phyloP scores from a whole-genome alignment of 2,113 vertebrate genomes.

The Collichthys lucidus region DNA sequence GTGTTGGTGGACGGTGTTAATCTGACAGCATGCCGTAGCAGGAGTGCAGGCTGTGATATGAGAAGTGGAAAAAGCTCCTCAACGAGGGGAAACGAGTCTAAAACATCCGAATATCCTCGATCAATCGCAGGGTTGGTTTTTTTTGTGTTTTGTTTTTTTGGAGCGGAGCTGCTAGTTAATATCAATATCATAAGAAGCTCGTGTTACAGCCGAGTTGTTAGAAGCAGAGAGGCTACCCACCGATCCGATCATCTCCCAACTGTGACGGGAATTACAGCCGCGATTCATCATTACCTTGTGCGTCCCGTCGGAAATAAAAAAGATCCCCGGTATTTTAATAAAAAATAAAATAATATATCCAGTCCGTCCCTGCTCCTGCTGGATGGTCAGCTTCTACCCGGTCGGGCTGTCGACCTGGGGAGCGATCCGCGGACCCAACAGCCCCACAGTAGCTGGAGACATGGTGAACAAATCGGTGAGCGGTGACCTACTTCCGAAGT shows the following conservation, averaged over 20 bases:
- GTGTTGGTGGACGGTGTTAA: constrained; percentile 59
- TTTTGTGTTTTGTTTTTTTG: too few species aligned
- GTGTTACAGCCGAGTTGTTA: constrained; percentile 55
- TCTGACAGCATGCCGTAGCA: constrained; percentile 73
- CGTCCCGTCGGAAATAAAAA: constrained; percentile 54
- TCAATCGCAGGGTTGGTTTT: constrained; percentile 1
- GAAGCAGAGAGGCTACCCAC: constrained; percentile 28
- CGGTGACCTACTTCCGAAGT: constrained; percentile 85
- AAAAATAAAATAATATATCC: background rate
- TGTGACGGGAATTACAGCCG: constrained; percentile 60
- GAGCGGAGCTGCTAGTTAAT: constrained; percentile 26
- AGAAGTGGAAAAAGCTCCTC: constrained; percentile 54
- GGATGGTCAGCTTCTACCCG: constrained; percentile 37
- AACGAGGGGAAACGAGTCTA: constrained; percentile 13
- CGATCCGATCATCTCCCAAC: constrained; percentile 60
- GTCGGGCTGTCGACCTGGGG: constrained; percentile 36
- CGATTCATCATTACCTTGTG: constrained; percentile 69
- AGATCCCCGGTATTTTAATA: background rate
- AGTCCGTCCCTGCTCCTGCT: constrained; percentile 4
- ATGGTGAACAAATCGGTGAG: constrained; percentile 75
- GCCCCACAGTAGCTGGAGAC: constrained; percentile 73
- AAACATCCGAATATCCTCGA: constrained; percentile 51
- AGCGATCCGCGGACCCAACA: constrained; percentile 61
- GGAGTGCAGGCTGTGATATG: constrained; percentile 45
- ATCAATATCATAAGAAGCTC: constrained; percentile 29